Evolutionary conservation across 2,797 vertebrate genomes (phyloP).

Genomic region (Sylvilagus floridanus): DNA sequence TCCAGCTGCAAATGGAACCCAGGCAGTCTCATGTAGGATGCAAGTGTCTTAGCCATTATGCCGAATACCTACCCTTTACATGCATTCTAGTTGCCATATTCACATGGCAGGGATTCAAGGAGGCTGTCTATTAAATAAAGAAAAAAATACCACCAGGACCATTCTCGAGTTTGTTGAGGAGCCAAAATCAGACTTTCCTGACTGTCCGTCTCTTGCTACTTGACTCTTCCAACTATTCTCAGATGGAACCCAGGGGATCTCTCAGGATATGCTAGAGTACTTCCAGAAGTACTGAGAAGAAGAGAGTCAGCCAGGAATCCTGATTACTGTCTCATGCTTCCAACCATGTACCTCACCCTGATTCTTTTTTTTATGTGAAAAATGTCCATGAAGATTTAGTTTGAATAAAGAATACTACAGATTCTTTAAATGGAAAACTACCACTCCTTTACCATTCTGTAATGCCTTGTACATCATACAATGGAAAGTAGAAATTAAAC

Average conservation of each 20-base stretch:
- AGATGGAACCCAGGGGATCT: accelerated
- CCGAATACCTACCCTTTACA: no score
- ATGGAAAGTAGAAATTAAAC: neutral
- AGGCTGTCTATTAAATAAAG: neutral
- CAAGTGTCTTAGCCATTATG: no score
- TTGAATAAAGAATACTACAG: neutral
- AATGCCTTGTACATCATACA: neutral
- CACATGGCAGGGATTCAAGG: neutral
- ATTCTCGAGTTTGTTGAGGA: neutral
- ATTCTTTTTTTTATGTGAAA: neutral
- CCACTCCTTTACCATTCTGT: neutral
- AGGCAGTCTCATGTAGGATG: no score
- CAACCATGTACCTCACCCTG: neutral
- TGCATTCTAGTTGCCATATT: neutral
- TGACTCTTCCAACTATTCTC: neutral
- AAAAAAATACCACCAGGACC: neutral
- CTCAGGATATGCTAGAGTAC: accelerated
- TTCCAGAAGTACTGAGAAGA: neutral
- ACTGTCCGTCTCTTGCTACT: neutral
- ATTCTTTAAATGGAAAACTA: neutral
- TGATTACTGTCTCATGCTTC: neutral
- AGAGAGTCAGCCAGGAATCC: neutral
- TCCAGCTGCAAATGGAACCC: no score
- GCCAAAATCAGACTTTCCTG: neutral
- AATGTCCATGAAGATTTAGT: neutral